Evolutionary conservation across 2,797 vertebrate genomes (phyloP).

Genomic region (Pantherophis alleghaniensis): DNA sequence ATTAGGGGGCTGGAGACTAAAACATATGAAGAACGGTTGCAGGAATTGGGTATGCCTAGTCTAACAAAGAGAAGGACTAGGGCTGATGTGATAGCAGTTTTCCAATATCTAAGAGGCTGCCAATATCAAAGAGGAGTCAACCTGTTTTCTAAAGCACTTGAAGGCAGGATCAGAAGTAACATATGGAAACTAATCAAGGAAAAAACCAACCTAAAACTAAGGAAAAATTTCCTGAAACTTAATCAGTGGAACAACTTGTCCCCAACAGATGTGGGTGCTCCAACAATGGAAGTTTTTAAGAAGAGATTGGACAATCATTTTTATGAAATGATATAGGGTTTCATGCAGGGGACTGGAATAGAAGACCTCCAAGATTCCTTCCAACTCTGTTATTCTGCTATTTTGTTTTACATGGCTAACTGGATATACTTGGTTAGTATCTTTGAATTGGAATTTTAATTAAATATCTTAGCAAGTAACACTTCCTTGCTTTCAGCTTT

Average conservation of each 20-base stretch:
- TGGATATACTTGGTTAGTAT: not conserved
- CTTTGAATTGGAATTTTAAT: not conserved
- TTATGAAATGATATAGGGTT: not conserved
- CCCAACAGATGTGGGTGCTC: not conserved
- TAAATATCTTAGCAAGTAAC: not conserved
- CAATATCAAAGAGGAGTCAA: no score
- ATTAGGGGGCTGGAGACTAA: no score
- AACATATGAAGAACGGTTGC: no score
- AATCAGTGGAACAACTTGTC: not conserved
- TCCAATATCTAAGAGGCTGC: no score
- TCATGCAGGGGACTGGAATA: not conserved
- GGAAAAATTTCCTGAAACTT: not conserved
- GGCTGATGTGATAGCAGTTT: no score
- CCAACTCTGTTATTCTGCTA: not conserved
- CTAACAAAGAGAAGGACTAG: no score
- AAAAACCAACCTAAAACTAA: not conserved
- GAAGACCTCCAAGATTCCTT: not conserved
- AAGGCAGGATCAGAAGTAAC: not conserved
- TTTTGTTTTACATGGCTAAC: not conserved
- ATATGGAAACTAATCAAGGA: not conserved
- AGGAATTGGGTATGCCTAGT: no score
- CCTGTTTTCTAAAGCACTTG: not conserved
- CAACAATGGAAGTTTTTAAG: not conserved
- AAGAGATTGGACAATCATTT: not conserved
- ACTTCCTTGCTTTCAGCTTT: not conserved